Evolutionary conservation across 2,888 invertebrate species (phyloP), one percentile per base, ranked within the genome.

Genomic region (Drosophila helvetica): DNA sequence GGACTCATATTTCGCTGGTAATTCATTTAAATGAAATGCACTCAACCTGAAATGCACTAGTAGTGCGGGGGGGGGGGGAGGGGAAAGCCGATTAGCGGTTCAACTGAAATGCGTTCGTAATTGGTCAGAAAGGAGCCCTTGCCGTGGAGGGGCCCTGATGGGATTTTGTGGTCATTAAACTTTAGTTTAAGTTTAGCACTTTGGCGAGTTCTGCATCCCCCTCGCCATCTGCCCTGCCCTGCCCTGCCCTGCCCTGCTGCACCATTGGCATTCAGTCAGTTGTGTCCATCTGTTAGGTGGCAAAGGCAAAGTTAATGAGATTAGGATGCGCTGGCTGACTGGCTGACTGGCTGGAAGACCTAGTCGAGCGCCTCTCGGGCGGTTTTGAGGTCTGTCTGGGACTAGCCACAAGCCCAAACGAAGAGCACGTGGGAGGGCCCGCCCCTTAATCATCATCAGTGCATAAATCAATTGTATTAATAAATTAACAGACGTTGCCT

Each of bases 381-480:
- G 51, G 64, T 64, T 60, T 63, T 56, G 57, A 50, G 50, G 63
- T 63, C 30, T 63, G 30, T 63, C 42, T 45, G 42, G 15, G 22
- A 63, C 43, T 63, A 8, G 43, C 22, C 46, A 5, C n/a, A 46
- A 22, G 18, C 27, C 12, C 15, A 51, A 38, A 38, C 15, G n/a
- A 15, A 6, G 18, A 12, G 6, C n/a, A 3, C 62, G n/a, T n/a
- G n/a, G n/a, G n/a, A n/a, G n/a, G n/a, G n/a, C n/a, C n/a, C n/a
- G n/a, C n/a, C 59, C 65, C 77, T 86, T 86, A 73, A 79, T 77
- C 74, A 77, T 56, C 77, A 63, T 56, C 69, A 67, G 80, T 81
- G 76, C 81, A 90, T 90, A 90, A 90, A 91, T 91, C 86, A 90
- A 89, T 89, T 91, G 84, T 80, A 89, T 90, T 90, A 91, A 90